A percentile compares a stretch with the other conserved stretches of the same genome.
These are phyloP conservation scores for Saxicola maurus DNA, from an alignment of 2,797 vertebrate species.

Conservation along the genomic window DNA sequence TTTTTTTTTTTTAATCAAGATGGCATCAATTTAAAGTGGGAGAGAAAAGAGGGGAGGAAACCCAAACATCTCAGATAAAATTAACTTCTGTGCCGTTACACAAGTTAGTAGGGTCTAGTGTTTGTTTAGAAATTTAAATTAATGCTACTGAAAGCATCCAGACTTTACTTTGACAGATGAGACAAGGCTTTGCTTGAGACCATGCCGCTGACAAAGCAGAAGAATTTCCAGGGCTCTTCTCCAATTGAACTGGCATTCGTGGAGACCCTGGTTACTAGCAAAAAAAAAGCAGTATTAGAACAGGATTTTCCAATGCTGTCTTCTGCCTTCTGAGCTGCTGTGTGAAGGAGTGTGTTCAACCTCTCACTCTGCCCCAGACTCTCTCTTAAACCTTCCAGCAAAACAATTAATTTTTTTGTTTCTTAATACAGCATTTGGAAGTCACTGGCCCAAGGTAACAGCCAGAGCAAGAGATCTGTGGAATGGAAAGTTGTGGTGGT, in stretches of 20 bases:
- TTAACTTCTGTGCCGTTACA: not conserved
- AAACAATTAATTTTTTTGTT: not conserved
- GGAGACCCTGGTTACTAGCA: not conserved
- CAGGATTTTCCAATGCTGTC: not conserved
- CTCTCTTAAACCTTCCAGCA: not conserved
- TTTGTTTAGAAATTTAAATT: conserved; percentile 14
- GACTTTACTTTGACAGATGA: not conserved
- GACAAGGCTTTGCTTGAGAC: not conserved
- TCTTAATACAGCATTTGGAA: not conserved
- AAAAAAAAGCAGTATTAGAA: not conserved
- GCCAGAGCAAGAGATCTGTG: not conserved
- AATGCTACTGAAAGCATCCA: not conserved
- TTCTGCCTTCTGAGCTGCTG: not conserved
- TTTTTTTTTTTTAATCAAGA: not conserved
- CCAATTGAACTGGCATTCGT: not conserved
- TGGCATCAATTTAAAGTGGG: not conserved
- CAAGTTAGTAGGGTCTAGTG: not conserved
- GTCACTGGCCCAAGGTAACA: not conserved
- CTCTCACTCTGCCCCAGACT: not conserved
- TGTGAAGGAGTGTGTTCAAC: not conserved
- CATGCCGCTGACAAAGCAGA: not conserved
- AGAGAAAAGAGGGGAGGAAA: not conserved
- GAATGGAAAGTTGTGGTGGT: not conserved
- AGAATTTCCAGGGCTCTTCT: conserved; percentile 5
- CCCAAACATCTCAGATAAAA: not conserved